phyloP scores from a whole-genome alignment of 2,888 invertebrate species.

The Troglohyphantes excavatus region DNA sequence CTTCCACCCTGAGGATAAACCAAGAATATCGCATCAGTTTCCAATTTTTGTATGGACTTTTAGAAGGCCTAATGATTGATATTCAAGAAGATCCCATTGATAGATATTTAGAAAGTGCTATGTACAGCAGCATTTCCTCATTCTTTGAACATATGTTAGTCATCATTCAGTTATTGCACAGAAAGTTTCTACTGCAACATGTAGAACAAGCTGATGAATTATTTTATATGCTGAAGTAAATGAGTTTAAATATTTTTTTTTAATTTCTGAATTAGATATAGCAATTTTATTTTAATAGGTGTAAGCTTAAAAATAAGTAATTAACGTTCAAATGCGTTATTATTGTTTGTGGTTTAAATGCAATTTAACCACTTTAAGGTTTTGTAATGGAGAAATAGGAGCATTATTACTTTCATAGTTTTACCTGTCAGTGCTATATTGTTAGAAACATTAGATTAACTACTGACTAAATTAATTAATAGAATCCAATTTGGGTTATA shows the following conservation, averaged over 20 bases:
- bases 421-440: no score
- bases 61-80: conserved; percentile 42
- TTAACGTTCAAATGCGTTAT: no score
- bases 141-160: conserved; percentile 21
- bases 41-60: conserved; percentile 46
- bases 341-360: no score
- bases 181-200: conserved; percentile 41
- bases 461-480: no score
- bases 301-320: no score
- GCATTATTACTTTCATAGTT: no score
- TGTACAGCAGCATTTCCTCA: neutral
- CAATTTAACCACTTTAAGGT: no score
- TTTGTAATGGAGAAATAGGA: no score
- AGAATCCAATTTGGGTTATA: no score
- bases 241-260: neutral
- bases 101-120: conserved; percentile 26
- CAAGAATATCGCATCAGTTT: conserved; percentile 69
- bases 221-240: conserved; percentile 59
- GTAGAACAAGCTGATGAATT: conserved; percentile 58
- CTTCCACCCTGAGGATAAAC: conserved; percentile 59
- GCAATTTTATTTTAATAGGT: no score
- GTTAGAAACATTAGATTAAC: no score
- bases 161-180: conserved; percentile 40
- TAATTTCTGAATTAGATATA: no score
- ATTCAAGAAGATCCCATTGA: conserved; percentile 24